Conservation (phyloP, 2,888 invertebrate species). For the Pachliopta kotzebuea region DNA sequence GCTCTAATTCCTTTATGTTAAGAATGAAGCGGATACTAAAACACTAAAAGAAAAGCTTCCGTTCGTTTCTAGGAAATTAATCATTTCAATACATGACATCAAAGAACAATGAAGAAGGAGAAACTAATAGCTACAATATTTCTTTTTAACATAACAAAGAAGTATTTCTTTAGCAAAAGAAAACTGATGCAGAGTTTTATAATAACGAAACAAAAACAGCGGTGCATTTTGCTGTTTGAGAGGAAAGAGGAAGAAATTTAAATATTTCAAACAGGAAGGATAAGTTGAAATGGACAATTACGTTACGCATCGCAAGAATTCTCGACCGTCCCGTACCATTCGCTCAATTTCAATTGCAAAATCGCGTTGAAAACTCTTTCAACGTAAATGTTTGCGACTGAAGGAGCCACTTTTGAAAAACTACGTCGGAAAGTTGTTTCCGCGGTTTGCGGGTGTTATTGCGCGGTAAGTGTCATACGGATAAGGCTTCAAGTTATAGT, state of each 20-base stretch:
- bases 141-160: conserved; percentile 24
- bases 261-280: conserved; percentile 30
- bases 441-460: conserved; percentile 42
- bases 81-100: conserved; percentile 9
- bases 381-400: conserved; percentile 48
- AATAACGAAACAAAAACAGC: conserved; percentile 18
- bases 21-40: background rate
- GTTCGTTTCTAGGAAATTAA: conserved; percentile 2
- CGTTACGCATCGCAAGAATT: conserved; percentile 29
- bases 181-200: conserved; percentile 26
- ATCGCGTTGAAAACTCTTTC: conserved; percentile 45
- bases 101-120: conserved; percentile 16
- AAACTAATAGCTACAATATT: conserved; percentile 21
- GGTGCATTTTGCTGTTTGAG: conserved; percentile 25
- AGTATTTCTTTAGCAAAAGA: conserved; percentile 19
- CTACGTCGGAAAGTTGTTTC: conserved; percentile 44
- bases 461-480: conserved; percentile 34
- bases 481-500: conserved; percentile 25
- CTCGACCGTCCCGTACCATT: conserved; percentile 26
- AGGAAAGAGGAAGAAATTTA: conserved; percentile 27
- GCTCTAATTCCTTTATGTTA: background rate
- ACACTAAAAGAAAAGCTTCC: background rate
- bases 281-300: conserved; percentile 31
- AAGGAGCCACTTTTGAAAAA: conserved; percentile 46
- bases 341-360: conserved; percentile 40